Conservation (phyloP, 2,888 invertebrate genomes). For the Drosophila mayaguana region DNA sequence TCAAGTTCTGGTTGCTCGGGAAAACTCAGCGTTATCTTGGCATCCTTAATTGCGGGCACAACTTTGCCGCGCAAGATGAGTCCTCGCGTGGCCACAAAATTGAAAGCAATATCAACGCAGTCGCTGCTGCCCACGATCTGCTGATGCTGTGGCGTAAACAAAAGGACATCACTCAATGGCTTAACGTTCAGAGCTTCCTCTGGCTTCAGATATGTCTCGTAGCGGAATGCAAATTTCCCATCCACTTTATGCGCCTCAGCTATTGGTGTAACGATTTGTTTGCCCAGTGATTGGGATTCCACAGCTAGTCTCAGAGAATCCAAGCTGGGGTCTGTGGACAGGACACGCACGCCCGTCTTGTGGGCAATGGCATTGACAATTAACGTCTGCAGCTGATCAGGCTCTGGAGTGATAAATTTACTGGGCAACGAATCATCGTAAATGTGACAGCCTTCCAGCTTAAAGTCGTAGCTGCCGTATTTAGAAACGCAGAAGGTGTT, state of each 20-base stretch:
- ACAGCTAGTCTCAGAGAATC: constrained; percentile 77
- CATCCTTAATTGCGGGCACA: constrained; percentile 88
- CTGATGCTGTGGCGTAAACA: constrained; percentile 89
- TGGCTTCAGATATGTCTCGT: constrained; percentile 84
- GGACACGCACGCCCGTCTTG: constrained; percentile 86
- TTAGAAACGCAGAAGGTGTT: constrained; percentile 91
- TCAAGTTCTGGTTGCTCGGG: constrained; percentile 81
- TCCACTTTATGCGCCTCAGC: constrained; percentile 85
- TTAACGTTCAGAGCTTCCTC: constrained; percentile 86
- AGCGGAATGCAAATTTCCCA: constrained; percentile 84
- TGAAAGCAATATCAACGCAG: constrained; percentile 88
- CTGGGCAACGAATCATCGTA: constrained; percentile 86
- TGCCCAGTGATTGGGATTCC: constrained; percentile 71
- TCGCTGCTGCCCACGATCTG: constrained; percentile 88
- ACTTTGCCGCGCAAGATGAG: constrained; percentile 89
- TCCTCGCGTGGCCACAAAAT: constrained; percentile 88
- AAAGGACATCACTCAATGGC: constrained; percentile 89
- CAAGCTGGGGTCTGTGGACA: constrained; percentile 84
- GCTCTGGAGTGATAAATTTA: constrained; percentile 85
- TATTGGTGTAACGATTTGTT: constrained; percentile 73
- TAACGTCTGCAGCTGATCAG: constrained; percentile 77
- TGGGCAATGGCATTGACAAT: constrained; percentile 87
- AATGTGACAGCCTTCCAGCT: constrained; percentile 92
- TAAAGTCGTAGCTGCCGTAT: constrained; percentile 89
- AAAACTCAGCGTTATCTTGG: constrained; percentile 86